Base-by-base conservation (phyloP, 92 coral and sea anemone genomes). In the Meandrina meandrites region DNA sequence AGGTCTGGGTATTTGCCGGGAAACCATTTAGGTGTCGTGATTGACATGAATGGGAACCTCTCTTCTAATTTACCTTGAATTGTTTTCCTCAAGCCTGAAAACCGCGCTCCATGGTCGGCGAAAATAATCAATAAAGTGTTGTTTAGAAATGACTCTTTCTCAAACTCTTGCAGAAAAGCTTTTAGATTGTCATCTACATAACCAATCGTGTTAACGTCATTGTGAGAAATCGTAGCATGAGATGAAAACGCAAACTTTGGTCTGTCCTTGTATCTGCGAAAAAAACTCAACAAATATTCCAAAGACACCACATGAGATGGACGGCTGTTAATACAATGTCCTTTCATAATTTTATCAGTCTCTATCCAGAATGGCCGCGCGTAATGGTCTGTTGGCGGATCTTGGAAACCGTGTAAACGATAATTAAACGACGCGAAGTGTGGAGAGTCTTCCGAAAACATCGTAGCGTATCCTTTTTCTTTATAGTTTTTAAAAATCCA, bases 1-100 rank as follows among this genome's bases (percentile, higher is more conserved):
- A 94, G 40, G 8, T 88, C 81, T 14, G 96, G 90, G 86, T 89
- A 89, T 58, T 88, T 85, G 81, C 81, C 48, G 40, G 83, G 71
- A 85, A 96, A 96, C 98, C 98, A 96, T 27, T 73, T 45, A 12
- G 98, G 98, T 40, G 89, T n/a, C 0, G 89, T 82, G 10, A 96
- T 88, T 67, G 98, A 92, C 76, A 94, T 90, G 62, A 90, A 86
- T 6, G 98, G 98, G 27, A 96, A 84, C 69, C 98, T 60, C 70
- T 96, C 98, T 77, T 96, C 98, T 1, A 94, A 92, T 78, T 94
- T 94, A 7, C 98, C 98, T 64, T 94, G 98, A 18, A 92, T 92
- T 48, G 93, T 86, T 47, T 88, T 53, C 40, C 98, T 81, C 78
- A 81, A 81, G 22, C 48, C 54, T 58, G 93, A 88, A 53, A 51